Base-by-base conservation (phyloP, 2,113 vertebrate species). In the Panthera tigris region DNA sequence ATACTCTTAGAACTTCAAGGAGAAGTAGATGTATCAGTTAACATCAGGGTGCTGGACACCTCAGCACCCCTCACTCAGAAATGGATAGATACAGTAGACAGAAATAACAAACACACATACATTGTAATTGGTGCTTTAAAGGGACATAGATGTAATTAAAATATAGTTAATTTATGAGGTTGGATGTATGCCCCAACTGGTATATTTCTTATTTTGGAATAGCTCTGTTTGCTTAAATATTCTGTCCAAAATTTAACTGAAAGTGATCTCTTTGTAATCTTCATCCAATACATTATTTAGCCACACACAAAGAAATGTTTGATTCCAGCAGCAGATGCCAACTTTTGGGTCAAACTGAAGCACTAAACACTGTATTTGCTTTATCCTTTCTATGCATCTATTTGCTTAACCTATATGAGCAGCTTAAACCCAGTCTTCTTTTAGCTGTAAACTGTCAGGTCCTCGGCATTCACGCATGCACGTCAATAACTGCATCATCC, bases 141-240 rank as follows among this genome's bases (percentile, higher is more conserved):
- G 5, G 5, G 3, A 78, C 45, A 52, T 27, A 7, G 12, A 63
- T 55, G 12, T 45, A 89, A 69, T 50, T n/a, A 82, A 93, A 81
- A 57, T 3, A 33, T 3, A 76, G 39, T 1, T 93, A 12, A 68
- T 79, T 11, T 76, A 13, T 6, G 18, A 92, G 66, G 18, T 21
- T 1, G 9, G 4, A 29, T 33, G 41, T 36, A 14, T 73, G 23
- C 12, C 14, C 7, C 4, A 4, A 25, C 0, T 57, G 41, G 4
- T 23, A 12, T 48, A 63, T 89, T 89, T 95, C 13, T n/a, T 55
- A 57, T 79, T 92, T 94, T 10, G 29, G 14, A 16, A 2, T 25
- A 57, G 25, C 15, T 76, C 16, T 81, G 11, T 79, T 92, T 81
- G 5, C 16, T 90, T 76, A 57, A 41, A 14, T 21, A 25, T 41